Evolutionary conservation across 2,888 invertebrate species (phyloP).

Genomic region (Enoplolaimus lenunculus): DNA sequence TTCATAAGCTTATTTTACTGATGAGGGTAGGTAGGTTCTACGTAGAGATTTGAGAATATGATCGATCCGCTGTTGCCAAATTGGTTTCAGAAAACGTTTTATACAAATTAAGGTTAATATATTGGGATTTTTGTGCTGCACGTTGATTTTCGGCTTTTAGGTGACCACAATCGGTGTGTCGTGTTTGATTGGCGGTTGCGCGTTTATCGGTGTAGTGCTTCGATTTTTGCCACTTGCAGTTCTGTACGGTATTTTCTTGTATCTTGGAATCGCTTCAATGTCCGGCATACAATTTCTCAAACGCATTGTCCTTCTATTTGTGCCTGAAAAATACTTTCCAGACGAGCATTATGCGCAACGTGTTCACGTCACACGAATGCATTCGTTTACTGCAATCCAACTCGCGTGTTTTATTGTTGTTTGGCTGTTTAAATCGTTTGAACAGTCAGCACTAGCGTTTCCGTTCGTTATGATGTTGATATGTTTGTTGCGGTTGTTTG

Average conservation of each 20-base stretch:
- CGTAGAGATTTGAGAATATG: too few relatives aligned
- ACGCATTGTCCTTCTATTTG: constrained; percentile 67
- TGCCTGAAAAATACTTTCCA: constrained; percentile 90
- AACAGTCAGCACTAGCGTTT: constrained; percentile 8
- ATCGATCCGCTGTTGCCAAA: background rate
- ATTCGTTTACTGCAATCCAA: constrained; percentile 73
- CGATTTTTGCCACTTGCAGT: constrained; percentile 83
- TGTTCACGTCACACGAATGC: constrained; percentile 62
- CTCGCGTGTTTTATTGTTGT: constrained; percentile 58
- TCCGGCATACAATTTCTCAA: constrained; percentile 87
- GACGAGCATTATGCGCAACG: constrained; percentile 67
- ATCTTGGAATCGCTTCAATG: constrained; percentile 74
- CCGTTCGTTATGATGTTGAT: constrained; percentile 18
- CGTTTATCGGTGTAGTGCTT: constrained; percentile 49
- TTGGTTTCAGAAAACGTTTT: background rate
- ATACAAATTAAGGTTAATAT: background rate
- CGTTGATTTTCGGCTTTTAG: background rate
- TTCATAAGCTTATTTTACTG: too few relatives aligned
- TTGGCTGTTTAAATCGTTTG: constrained; percentile 60
- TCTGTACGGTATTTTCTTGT: constrained; percentile 86
- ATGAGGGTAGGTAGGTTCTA: too few relatives aligned
- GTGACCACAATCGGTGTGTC: too few relatives aligned
- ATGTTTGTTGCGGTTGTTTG: background rate
- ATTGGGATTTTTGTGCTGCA: background rate
- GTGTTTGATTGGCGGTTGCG: constrained; percentile 20